Evolutionary conservation across 1,140 invertebrate species (phyloP).

Genomic region (Atta cephalotes): DNA sequence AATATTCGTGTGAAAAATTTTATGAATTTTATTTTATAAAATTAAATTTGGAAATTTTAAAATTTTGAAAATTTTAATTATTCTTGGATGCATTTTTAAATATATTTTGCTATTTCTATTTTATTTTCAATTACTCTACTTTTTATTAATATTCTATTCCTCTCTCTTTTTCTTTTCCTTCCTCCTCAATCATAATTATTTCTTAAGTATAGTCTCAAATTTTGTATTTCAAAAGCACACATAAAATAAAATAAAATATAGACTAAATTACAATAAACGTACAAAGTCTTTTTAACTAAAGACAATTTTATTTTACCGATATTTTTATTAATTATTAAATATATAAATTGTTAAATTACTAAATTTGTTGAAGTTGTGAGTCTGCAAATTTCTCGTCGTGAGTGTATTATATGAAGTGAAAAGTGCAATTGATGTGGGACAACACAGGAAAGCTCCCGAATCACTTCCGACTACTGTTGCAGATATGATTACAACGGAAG

Average conservation of each 20-base stretch:
- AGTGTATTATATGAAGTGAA: conserved; percentile 9
- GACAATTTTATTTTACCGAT: not conserved
- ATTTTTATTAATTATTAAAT: not conserved
- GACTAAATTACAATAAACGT: not conserved
- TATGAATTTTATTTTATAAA: not conserved
- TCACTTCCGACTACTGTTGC: conserved; percentile 24
- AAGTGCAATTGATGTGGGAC: conserved; percentile 26
- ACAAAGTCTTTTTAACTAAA: not conserved
- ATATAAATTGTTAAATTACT: not conserved
- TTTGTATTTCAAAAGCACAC: not conserved
- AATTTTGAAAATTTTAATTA: not conserved
- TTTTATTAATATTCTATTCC: not conserved
- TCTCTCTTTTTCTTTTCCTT: not conserved
- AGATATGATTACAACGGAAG: conserved; percentile 19
- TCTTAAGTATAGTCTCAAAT: not conserved
- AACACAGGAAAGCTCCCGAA: conserved; percentile 15
- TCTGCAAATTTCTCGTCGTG: not conserved
- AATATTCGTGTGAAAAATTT: not conserved
- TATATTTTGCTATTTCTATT: not conserved
- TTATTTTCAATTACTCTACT: not conserved
- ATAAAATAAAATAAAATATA: not conserved
- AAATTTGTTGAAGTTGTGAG: not conserved
- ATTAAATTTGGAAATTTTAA: not conserved
- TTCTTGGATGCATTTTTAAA: not conserved
- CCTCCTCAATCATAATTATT: not conserved